phyloP scores from a whole-genome alignment of 2,113 vertebrate species.

The Indicator indicator region DNA sequence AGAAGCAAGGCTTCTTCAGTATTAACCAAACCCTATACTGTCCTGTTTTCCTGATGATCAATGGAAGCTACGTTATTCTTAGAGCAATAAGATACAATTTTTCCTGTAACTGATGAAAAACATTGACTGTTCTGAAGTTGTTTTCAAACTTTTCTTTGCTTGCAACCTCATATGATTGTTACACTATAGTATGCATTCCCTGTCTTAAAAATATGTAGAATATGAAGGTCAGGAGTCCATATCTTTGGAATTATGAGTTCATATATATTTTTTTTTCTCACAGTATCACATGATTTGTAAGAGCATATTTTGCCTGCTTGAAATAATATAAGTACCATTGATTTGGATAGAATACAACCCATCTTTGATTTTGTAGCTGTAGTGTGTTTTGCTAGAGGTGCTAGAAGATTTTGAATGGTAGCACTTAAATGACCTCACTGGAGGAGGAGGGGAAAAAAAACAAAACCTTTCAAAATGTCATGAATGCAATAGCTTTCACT shows the following conservation, averaged over 20 bases:
- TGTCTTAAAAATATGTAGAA: background rate
- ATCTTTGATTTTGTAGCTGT: conserved; percentile 16
- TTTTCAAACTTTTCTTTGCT: background rate
- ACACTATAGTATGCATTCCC: background rate
- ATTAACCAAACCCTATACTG: background rate
- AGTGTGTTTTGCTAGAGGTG: background rate
- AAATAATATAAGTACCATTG: background rate
- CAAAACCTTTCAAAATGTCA: background rate
- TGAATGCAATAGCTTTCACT: background rate
- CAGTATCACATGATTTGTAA: background rate
- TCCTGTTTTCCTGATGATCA: background rate
- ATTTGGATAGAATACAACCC: background rate
- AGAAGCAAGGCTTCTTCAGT: background rate
- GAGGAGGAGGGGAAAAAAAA: no score
- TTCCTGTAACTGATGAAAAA: background rate
- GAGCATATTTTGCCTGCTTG: background rate
- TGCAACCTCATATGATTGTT: background rate
- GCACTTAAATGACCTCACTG: background rate
- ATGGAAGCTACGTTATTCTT: background rate
- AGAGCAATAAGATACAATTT: background rate
- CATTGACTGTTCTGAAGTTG: background rate
- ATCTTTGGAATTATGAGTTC: background rate
- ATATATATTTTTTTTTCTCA: background rate
- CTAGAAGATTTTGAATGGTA: conserved; percentile 11
- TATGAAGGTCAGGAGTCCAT: background rate